Evolutionary conservation across 1,140 invertebrate species (phyloP).

Genomic region (Chionoecetes opilio): DNA sequence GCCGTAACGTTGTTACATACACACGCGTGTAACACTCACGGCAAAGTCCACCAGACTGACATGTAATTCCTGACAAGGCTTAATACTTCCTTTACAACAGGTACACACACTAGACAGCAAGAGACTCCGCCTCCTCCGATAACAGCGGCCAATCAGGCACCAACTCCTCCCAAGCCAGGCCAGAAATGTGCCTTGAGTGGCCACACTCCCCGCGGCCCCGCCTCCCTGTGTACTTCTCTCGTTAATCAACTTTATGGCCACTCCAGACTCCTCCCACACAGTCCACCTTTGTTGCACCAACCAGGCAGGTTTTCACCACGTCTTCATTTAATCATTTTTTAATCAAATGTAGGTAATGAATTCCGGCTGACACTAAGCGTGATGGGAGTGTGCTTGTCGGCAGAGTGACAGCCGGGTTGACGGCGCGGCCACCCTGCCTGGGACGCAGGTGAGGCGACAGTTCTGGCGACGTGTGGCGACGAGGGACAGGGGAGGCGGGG

Average conservation of each 20-base stretch:
- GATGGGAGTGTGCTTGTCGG: slow-evolving; percentile 37
- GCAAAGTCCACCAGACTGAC: slow-evolving; percentile 81
- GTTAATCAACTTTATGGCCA: slow-evolving; percentile 76
- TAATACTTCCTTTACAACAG: slow-evolving; percentile 81
- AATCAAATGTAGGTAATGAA: slow-evolving; percentile 56
- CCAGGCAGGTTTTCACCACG: slow-evolving; percentile 3
- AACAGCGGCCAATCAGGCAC: slow-evolving; percentile 62
- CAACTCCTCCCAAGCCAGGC: slow-evolving; percentile 47
- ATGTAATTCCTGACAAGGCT: slow-evolving; percentile 80
- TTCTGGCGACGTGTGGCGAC: background rate
- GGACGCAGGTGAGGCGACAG: background rate
- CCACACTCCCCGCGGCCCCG: background rate
- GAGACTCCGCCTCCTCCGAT: slow-evolving; percentile 60
- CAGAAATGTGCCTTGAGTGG: slow-evolving; percentile 43
- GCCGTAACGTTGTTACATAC: slow-evolving; percentile 79
- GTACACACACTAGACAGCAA: slow-evolving; percentile 76
- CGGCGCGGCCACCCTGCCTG: background rate
- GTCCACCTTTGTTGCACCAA: slow-evolving; percentile 64
- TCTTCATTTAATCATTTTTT: slow-evolving; percentile 66
- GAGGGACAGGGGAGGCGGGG: slow-evolving; percentile 41
- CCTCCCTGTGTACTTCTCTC: slow-evolving; percentile 71
- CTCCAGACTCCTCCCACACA: slow-evolving; percentile 63
- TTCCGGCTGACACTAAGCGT: slow-evolving; percentile 56
- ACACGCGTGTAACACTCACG: slow-evolving; percentile 81
- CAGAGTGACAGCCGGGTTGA: background rate